Conservation (phyloP, 1,140 invertebrate species). For the Zaprionus africanus region DNA sequence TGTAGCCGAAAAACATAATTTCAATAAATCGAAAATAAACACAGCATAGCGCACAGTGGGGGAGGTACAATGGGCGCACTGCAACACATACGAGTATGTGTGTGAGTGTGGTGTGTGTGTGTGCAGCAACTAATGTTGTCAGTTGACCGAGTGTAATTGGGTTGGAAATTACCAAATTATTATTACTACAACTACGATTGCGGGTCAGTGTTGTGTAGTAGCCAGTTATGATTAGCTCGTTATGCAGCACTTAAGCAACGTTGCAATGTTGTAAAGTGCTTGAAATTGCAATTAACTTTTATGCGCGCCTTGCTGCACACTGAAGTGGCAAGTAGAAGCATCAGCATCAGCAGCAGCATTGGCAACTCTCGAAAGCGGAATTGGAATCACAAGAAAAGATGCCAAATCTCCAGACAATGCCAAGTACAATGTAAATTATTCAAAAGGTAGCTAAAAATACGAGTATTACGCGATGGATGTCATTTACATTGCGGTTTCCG, state of each 20-base stretch:
- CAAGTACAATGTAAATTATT: conserved; percentile 76
- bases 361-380: conserved; percentile 20
- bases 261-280: conserved; percentile 47
- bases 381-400: conserved; percentile 48
- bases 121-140: conserved; percentile 27
- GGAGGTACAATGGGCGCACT: conserved; percentile 1
- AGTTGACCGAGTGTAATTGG: conserved; percentile 50
- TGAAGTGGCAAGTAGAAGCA: neutral
- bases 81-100: neutral
- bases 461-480: conserved; percentile 71
- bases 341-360: neutral
- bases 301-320: conserved; percentile 47
- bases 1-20: conserved; percentile 43
- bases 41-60: conserved; percentile 9
- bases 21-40: conserved; percentile 57
- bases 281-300: conserved; percentile 62
- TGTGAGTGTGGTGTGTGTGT: conserved; percentile 1
- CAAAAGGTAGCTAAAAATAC: conserved; percentile 71
- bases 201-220: conserved; percentile 18
- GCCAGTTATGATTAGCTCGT: conserved; percentile 18
- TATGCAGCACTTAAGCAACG: conserved; percentile 20
- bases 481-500: conserved; percentile 55
- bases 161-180: conserved; percentile 54
- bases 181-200: neutral
- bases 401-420: conserved; percentile 73